These are phyloP conservation scores for Peromyscus californicus DNA, from an alignment of 2,113 vertebrate genomes.

Conservation along the genomic window DNA sequence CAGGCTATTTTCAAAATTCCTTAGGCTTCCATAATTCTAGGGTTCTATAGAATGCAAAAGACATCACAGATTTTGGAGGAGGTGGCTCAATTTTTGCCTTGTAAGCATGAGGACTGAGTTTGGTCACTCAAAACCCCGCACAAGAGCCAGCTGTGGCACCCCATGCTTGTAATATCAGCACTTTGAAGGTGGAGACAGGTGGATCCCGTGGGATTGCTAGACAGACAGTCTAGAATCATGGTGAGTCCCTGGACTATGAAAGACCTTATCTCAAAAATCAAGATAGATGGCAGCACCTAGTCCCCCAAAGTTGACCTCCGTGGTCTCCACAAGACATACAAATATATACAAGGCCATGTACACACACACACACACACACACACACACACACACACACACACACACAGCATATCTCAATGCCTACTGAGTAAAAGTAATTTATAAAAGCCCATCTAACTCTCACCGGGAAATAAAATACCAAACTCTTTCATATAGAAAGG, in stretches of 20 bases:
- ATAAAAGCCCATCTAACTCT: not conserved
- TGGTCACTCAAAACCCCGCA: not conserved
- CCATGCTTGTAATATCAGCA: not conserved
- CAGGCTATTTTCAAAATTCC: not conserved
- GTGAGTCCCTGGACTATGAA: not conserved
- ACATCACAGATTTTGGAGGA: not conserved
- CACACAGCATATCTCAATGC: not conserved
- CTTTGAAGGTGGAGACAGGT: not conserved
- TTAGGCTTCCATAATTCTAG: not conserved
- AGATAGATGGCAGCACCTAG: not conserved
- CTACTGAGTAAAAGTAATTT: conserved; percentile 27
- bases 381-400: not conserved
- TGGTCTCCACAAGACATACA: not conserved
- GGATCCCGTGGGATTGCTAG: not conserved
- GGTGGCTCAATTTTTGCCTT: not conserved
- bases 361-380: not conserved
- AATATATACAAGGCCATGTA: not conserved
- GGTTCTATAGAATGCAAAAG: conserved; percentile 9
- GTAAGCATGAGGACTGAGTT: fast-evolving
- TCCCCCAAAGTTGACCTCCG: no score
- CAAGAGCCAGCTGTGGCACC: fast-evolving
- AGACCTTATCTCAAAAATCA: not conserved
- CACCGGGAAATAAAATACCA: not conserved
- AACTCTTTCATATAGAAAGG: not conserved
- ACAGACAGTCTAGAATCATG: not conserved